Evolutionary conservation across 2,113 vertebrate genomes (phyloP).

Genomic region (Mustela lutreola): DNA sequence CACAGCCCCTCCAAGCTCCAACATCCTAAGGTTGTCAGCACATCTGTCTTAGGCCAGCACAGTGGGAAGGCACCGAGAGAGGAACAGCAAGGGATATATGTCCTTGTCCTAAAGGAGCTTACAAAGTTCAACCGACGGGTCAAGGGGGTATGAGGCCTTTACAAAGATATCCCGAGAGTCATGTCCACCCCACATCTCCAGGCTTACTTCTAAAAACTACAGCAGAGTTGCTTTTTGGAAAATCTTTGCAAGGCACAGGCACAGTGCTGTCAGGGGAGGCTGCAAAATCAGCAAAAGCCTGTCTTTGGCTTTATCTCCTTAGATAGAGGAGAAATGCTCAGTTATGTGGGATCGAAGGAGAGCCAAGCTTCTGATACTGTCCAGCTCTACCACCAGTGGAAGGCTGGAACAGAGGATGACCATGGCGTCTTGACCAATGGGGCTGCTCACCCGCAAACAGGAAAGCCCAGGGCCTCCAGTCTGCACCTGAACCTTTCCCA

Average conservation of each 20-base stretch:
- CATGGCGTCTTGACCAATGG: neutral
- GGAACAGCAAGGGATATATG: neutral
- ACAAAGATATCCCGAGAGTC: neutral
- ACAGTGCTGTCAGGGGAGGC: slow-evolving; percentile 63
- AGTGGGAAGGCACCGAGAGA: neutral
- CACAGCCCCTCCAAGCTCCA: neutral
- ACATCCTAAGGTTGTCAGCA: neutral
- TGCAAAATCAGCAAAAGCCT: slow-evolving; percentile 68
- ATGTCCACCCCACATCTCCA: neutral
- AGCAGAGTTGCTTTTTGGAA: slow-evolving; percentile 52
- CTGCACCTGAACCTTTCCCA: neutral
- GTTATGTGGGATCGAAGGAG: slow-evolving; percentile 57
- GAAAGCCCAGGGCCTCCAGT: neutral
- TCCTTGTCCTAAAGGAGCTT: neutral
- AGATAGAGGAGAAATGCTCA: slow-evolving; percentile 73
- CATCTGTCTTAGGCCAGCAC: neutral
- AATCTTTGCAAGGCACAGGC: slow-evolving; percentile 69
- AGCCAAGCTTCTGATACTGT: slow-evolving; percentile 74
- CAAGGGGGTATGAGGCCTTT: neutral
- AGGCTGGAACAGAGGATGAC: neutral
- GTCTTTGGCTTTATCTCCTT: slow-evolving; percentile 74
- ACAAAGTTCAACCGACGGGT: neutral
- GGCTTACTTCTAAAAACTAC: slow-evolving; percentile 68
- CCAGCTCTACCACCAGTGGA: slow-evolving; percentile 71
- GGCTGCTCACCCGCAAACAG: neutral